phyloP scores from a whole-genome alignment of 2,797 vertebrate genomes.

The Hipposideros larvatus region DNA sequence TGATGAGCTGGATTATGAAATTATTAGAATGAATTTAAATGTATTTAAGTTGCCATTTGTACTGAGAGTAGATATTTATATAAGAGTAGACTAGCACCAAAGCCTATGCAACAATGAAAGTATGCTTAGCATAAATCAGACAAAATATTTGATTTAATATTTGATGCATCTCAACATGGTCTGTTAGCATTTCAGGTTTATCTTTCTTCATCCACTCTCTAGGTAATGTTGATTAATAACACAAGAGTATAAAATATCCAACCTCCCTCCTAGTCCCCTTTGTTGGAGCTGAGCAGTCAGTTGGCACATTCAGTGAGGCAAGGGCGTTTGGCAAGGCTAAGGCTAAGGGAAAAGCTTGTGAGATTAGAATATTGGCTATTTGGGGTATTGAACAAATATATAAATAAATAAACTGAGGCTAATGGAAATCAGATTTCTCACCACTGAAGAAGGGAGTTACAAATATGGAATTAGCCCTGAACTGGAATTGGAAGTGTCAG shows the following conservation, averaged over 20 bases:
- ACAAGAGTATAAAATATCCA: not conserved
- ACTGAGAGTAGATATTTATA: not conserved
- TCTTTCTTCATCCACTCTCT: not conserved
- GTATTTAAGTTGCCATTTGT: conserved; percentile 21
- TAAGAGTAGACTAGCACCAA: not conserved
- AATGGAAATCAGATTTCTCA: not conserved
- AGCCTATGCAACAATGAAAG: not conserved
- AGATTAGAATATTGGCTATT: not conserved
- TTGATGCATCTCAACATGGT: conserved; percentile 22
- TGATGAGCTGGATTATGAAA: conserved; percentile 10
- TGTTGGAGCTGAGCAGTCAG: not conserved
- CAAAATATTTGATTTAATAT: conserved; percentile 52
- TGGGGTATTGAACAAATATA: not conserved
- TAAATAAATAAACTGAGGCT: not conserved
- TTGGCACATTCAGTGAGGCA: not conserved
- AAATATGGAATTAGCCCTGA: not conserved
- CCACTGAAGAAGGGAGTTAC: not conserved
- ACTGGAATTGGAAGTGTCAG: not conserved
- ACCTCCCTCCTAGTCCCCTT: not conserved
- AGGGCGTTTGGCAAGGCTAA: not conserved
- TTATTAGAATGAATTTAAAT: conserved; percentile 40
- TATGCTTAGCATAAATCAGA: not conserved
- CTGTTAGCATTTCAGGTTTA: conserved; percentile 13
- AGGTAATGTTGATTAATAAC: not conserved
- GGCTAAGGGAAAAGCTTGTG: not conserved